Evolutionary conservation across 1,140 invertebrate species (phyloP), one percentile per base, ranked within the genome.

Genomic region (Papilio polytes): DNA sequence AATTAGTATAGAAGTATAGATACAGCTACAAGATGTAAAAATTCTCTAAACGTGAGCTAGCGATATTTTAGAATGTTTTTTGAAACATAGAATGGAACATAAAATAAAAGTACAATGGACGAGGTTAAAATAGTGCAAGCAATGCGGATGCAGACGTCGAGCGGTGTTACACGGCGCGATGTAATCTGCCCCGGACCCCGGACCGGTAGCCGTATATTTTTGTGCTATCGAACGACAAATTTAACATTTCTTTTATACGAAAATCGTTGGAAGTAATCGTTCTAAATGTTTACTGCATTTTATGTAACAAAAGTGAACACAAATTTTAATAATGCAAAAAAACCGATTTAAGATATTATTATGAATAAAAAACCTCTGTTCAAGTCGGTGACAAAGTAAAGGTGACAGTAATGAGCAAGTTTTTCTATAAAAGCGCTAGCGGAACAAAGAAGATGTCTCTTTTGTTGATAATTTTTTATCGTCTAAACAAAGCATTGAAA

Each of bases 151-250:
- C 26, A 31, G 13, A 70, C 63, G 63, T 70, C 3, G 26, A 31
- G 22, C 63, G 22, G 63, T 70, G 63, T 70, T 31, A 70, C 26
- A 31, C 26, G 12, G 63, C 26, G 22, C 63, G 63, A 70, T 70
- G 63, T 70, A 70, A 70, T 70, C 63, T 70, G 63, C 63, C 26
- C 63, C 63, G 22, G 26, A 70, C 63, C 22, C 12, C 26, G 63
- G 63, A 70, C 63, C 63, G 63, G 63, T 31, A 18, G 63, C 63
- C 63, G 63, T 70, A 70, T 70, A 70, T 70, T 36, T 70, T 70
- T 70, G 63, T 70, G 63, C 63, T 70, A 70, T 70, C 63, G 63
- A 70, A 70, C 26, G 26, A 70, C 63, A 70, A 70, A 70, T 70
- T 70, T 70, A 70, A 70, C 26, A 31, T 70, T 36, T 66, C 22